A percentile compares a stretch with the other conserved stretches of the same genome.
Conservation (phyloP, 1,140 invertebrate species). For the Philopotamus ludificatus region DNA sequence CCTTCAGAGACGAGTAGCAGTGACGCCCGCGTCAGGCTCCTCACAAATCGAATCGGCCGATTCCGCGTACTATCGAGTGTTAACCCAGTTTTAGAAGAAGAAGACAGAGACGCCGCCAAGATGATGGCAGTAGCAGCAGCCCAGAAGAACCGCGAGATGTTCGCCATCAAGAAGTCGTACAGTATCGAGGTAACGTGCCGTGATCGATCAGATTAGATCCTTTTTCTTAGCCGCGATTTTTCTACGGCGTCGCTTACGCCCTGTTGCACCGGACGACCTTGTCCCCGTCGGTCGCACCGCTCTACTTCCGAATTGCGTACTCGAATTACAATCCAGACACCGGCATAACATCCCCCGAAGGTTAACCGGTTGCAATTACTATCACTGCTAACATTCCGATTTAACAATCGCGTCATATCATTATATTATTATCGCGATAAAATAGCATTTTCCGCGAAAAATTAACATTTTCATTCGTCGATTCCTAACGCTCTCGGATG, state of each 20-base stretch:
- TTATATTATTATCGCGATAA: too few species aligned
- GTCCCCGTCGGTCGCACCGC: slow-evolving; percentile 20
- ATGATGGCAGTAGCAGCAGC: slow-evolving; percentile 84
- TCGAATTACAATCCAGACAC: slow-evolving; percentile 18
- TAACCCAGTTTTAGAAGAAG: slow-evolving; percentile 15
- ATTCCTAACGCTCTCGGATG: too few species aligned
- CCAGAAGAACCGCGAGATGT: slow-evolving; percentile 89
- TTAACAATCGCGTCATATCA: slow-evolving; percentile 14
- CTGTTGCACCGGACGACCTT: slow-evolving; percentile 18
- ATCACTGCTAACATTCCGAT: slow-evolving; percentile 15
- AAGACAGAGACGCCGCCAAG: slow-evolving; percentile 43
- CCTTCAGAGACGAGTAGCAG: slow-evolving; percentile 54
- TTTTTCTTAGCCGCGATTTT: background rate
- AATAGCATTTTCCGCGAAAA: too few species aligned
- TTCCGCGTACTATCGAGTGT: slow-evolving; percentile 15
- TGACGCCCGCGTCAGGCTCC: slow-evolving; percentile 51
- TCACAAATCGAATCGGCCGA: slow-evolving; percentile 17
- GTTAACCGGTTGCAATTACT: slow-evolving; percentile 29
- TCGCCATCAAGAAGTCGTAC: slow-evolving; percentile 94
- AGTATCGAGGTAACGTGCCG: slow-evolving; percentile 95
- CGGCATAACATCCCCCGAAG: slow-evolving; percentile 21
- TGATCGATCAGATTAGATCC: too few species aligned
- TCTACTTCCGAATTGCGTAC: slow-evolving; percentile 22
- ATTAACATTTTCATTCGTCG: too few species aligned
- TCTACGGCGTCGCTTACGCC: background rate